Evolutionary conservation across 1,140 invertebrate species (phyloP), one percentile per base, ranked within the genome.

Genomic region (Trachymyrmex septentrionalis): DNA sequence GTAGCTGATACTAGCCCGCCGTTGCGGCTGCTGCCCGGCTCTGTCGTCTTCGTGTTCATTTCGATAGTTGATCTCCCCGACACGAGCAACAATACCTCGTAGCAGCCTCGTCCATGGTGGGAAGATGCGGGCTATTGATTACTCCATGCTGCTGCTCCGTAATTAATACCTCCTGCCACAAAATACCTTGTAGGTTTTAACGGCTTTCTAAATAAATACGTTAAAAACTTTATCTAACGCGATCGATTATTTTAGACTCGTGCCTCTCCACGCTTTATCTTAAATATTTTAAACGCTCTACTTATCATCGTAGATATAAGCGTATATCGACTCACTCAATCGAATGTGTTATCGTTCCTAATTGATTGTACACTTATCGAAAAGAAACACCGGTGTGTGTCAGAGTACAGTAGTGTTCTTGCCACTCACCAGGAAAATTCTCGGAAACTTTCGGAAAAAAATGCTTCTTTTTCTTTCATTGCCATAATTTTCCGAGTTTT

Each of bases 31-130:
- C 50, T n/a, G n/a, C n/a, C n/a, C 38, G 6, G 55, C 55, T 44
- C 7, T 34, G 64, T 78, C 76, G 72, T 81, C 78, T 44, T 57
- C 21, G 14, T 53, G 53, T 50, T 84, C 80, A 75, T 84, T 84
- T 75, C 80, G 80, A 84, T 75, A 84, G 80, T 73, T 84, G 80
- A 84, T 84, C 80, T 75, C 30, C 50, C 16, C 16, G 38, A n/a
- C 55, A 30, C 27, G n/a, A 55, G 19, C 16, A 66, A 73, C 67
- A 81, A 73, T 73, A 75, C 53, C 34, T 57, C 69, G 16, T 19
- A 24, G 24, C n/a, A 24, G 24, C 34, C 73, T 27, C 12, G 38
- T 30, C 38, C 61, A n/a, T 61, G 57, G 38, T 61, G 69, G 27
- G 38, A 73, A 75, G 44, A 53, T 50, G 66, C 12, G 66, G 16